Base-by-base conservation (phyloP, 2,888 invertebrate genomes). In the Miltochrista miniata region DNA sequence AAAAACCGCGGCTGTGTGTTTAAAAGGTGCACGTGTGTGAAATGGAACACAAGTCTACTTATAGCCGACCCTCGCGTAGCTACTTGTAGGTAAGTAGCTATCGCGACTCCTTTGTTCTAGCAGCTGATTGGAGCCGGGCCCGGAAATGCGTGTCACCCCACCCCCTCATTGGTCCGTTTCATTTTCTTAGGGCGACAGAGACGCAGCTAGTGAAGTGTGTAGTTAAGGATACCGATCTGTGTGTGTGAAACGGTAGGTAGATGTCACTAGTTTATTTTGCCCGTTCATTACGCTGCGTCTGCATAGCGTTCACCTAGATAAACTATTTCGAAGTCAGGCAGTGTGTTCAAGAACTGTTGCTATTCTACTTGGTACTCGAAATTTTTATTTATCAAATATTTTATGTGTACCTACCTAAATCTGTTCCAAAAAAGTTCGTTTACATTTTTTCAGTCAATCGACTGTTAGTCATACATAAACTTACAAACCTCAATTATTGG, bases 101-200 rank as follows among this genome's bases (percentile, higher is more conserved):
- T 87, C 88, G 83, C 85, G 81, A 82, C 79, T 89, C 92, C 86
- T 89, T 92, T 92, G 92, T 92, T 92, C 92, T 92, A 92, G 89
- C 90, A 92, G 92, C 92, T 92, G 92, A 92, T 92, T 92, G 92
- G 92, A 92, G 90, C 86, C 85, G 86, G 83, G 88, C 81, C 90
- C 89, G 91, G 92, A 91, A 90, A 90, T 92, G 92, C 91, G 92
- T 92, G 86, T 89, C 90, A 90, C 89, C 88, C 89, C 90, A 85
- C 91, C 91, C 91, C 89, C 89, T 87, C 90, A 92, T 92, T 92
- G 92, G 92, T 91, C 89, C 88, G 90, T 81, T 90, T 88, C 89
- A 87, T 91, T 90, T 91, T 91, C 90, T 91, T 90, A 91, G 91
- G 86, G 86, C 64, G 90, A 91, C 82, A 79, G 92, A 84, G 92